Evolutionary conservation across 2,113 vertebrate genomes (phyloP), one percentile per base, ranked within the genome.

Genomic region (Eulacestoma nigropectus): DNA sequence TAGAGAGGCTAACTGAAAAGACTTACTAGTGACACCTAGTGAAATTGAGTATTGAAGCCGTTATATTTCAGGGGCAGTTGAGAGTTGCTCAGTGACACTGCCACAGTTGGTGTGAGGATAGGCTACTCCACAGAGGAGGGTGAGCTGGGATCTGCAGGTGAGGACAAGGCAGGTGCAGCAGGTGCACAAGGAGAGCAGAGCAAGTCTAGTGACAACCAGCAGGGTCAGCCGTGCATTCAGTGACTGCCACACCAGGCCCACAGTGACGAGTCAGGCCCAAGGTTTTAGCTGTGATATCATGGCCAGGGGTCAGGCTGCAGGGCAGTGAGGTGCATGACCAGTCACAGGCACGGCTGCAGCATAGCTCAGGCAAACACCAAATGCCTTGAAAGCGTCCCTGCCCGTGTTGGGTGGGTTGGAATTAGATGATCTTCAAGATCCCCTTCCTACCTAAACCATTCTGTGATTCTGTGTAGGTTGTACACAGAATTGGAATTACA

Each of bases 341-440:
- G 63, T 26, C 23, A 19, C 27, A 33, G 63, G 25, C 50, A 30
- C 0, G 0, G 23, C 35, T 75, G 62, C 37, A 33, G 2, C 0
- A 0, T 9, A 33, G 23, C 78, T 68, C 57, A 59, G 33, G 23
- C 29, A 41, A 46, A 33, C 21, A 62, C 16, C 30, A 53, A 47
- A n/a, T 23, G 30, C 74, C 30, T 62, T 64, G 13, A 35, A 32
- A 55, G 16, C 11, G 5, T 72, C 26, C 33, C 50, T 56, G 42
- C 42, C 11, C 3, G 0, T 57, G 35, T 17, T 49, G 27, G 30
- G 8, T 80, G 41, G 35, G 26, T 6, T 56, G 35, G 50, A 80
- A 42, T 41, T 47, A 32, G 6, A 23, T 64, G 6, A 16, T 64
- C 57, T 56, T 56, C 32, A 16, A 19, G 41, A 37, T 49, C 27